Evolutionary conservation across 92 coral and sea anemone species (phyloP), one percentile per base, ranked within the genome.

Genomic region (Palythoa caribaeorum): DNA sequence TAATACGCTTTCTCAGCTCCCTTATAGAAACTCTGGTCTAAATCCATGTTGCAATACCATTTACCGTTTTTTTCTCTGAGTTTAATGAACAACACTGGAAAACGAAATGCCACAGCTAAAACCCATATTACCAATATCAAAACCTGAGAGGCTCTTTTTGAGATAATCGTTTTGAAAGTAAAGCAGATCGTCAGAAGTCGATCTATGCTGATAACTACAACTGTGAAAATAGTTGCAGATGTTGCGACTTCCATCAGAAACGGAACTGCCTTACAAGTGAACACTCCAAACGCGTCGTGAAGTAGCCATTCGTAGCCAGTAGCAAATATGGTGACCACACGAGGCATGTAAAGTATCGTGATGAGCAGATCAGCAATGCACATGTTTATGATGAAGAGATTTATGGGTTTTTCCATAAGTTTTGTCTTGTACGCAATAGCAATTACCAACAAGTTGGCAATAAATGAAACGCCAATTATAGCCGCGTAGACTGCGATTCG

Each of bases 1-100:
- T 93, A 85, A 54, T 83, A 93, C 1, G 86, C 15, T 76, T 76
- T 84, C 17, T 85, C 80, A 9, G 95, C 88, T 8, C 93, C 95
- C n/a, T 78, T n/a, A n/a, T 35, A 44, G 51, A 93, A 88, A 11
- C 83, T 53, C 16, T 78, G 50, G 47, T 90, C 92, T 16, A 87
- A 69, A 5, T 76, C 71, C n/a, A 87, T 57, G 63, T 77, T 73
- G 62, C 95, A 93, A 57, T 74, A 83, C 14, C 37, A 52, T 39
- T 88, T 73, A 21, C 76, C 84, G 48, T 81, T 79, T 20, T 62
- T 9, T 40, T 55, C 38, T 15, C 57, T 59, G 37, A 90, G 79
- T 21, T 81, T 65, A 1, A 60, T 69, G 55, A 81, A 88, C 37
- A 84, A 57, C 47, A 93, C 83, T 21, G 95, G 95, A 36, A 76